Evolutionary conservation across 2,113 vertebrate genomes (phyloP), one percentile per base, ranked within the genome.

Genomic region (Equus przewalskii): DNA sequence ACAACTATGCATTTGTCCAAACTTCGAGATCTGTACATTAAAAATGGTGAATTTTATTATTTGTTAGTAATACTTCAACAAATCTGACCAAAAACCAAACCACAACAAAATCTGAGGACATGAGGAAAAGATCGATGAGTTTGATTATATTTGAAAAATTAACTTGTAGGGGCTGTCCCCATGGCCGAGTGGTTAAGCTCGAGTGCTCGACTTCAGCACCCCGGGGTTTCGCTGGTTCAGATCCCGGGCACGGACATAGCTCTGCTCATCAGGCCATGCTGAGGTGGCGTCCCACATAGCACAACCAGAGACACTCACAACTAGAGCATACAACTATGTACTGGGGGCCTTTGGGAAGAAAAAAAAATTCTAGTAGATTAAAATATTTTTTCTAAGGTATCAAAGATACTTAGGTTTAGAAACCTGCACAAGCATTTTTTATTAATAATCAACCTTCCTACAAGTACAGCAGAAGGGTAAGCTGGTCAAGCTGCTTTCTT

Each of bases 131-230:
- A 56, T 14, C 62, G 22, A 88, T 92, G 69, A 12, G 16, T 56
- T 91, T 87, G 26, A 75, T 67, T 62, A 69, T 64, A 78, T 70
- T 82, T 92, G 9, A 96, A 91, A 91, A 67, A 72, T 33, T 65
- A 65, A 60, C 49, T 78, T 41, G 36, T 41, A 41, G 36, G 36
- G 36, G 3, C 36, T 41, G 36, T 41, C 36, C 36, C 36, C 36
- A 41, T 41, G 36, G 36, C 36, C 3, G 36, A 41, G 36, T 41
- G 36, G 36, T 41, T 41, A 41, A 41, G 36, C 3, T 41, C 2
- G 36, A 41, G 36, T 41, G 36, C 36, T 41, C 36, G 36, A 41
- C 36, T 41, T 41, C 36, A 3, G 36, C 36, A 41, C 36, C 36
- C 36, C 36, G 36, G 36, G 36, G 36, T 41, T 41, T 41, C 3